Base-by-base conservation (phyloP, 2,113 vertebrate genomes). In the Centrocercus urophasianus region DNA sequence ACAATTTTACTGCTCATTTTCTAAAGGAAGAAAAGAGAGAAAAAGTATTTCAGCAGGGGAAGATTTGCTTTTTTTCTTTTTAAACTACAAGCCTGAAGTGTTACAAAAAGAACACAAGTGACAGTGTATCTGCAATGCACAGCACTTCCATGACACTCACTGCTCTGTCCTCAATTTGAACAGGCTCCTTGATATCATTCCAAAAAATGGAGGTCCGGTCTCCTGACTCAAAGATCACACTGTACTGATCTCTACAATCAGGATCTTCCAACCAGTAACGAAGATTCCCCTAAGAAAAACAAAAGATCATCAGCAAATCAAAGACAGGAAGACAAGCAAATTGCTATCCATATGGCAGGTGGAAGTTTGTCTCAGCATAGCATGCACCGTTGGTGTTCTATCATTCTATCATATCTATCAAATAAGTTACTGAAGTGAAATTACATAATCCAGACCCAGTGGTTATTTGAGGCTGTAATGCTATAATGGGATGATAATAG, bases 151-250 rank as follows among this genome's bases (percentile, higher is more conserved):
- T 30, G 74, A 45, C 67, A 98, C 99, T 96, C 79, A 99, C 99
- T 56, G 99, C 98, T 98, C 99, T 98, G 91, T 99, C 99, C 82
- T 99, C 99, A 40, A 98, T 97, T 57, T 97, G 96, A 73, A 99
- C 98, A 6, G 99, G 98, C 24, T 99, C 99, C 90, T 99, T 99
- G 42, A 98, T 98, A 11, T 99, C 99, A 36, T 99, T 99, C 95
- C 98, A 97, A 88, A 99, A 99, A 90, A 99, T 99, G 89, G 98
- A 98, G 0, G 99, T 99, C 60, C 99, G 97, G 87, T 99, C 99
- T 76, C 99, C 99, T 5, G 99, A 98, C 97, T 99, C 99, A n/a
- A 99, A 99, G 90, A 99, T 99, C 63, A 99, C 99, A 25, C 99
- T 99, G 96, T 99, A 99, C 91, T 99, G 99, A 97, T 99, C 99